Conservation (phyloP, 2,113 vertebrate genomes). For the Phyllostomus hastatus region DNA sequence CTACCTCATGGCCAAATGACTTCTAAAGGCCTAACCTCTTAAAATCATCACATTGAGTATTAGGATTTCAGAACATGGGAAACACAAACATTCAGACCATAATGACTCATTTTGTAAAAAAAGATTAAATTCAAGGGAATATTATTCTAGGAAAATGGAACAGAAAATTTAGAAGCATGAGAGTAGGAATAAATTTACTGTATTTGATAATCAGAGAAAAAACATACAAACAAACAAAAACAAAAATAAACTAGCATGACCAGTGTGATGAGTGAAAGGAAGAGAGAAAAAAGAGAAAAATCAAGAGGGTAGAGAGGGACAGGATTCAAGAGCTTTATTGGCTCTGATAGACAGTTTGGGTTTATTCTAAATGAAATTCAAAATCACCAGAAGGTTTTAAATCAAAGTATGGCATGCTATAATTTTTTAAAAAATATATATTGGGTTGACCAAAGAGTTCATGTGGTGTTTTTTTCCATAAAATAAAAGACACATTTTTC, state of each 20-base stretch:
- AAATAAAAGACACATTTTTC: too few relatives aligned
- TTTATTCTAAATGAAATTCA: slow-evolving; percentile 8
- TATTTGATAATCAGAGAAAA: background rate
- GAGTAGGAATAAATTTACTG: background rate
- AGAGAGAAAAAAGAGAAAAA: background rate
- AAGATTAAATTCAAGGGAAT: background rate
- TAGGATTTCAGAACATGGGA: background rate
- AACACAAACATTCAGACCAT: background rate
- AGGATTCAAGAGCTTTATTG: background rate
- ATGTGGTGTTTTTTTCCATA: too few relatives aligned
- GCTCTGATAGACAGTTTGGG: background rate
- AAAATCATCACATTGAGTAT: background rate
- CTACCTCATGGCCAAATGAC: background rate
- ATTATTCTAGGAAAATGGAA: background rate
- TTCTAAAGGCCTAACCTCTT: background rate
- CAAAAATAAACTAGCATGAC: background rate
- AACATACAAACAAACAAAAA: background rate
- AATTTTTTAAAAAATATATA: background rate
- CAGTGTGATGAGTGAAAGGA: background rate
- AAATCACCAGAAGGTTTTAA: background rate
- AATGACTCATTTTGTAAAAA: background rate
- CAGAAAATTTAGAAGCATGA: background rate
- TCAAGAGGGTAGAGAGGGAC: background rate
- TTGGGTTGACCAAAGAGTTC: background rate
- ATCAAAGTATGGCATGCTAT: background rate